These are phyloP conservation scores for Ariopsis seemanni DNA, from an alignment of 2,113 vertebrate species.

Conservation along the genomic window DNA sequence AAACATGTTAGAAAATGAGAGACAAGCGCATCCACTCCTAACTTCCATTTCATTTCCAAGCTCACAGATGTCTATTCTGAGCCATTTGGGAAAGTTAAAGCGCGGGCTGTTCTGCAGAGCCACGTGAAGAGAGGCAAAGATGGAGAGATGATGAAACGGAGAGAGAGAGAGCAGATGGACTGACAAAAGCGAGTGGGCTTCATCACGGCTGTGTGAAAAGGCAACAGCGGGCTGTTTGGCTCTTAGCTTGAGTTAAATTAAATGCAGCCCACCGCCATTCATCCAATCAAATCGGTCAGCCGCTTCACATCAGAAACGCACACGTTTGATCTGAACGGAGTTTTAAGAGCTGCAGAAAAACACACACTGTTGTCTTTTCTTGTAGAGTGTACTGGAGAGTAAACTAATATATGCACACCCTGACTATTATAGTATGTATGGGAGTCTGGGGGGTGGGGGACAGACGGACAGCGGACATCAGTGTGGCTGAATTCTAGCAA, in stretches of 20 bases:
- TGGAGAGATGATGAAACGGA: background rate
- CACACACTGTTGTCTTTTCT: background rate
- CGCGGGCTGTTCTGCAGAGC: constrained; percentile 45
- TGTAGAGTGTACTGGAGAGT: background rate
- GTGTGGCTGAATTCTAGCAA: background rate
- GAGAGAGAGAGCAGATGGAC: constrained; percentile 33
- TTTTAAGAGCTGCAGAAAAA: background rate
- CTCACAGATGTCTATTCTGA: constrained; percentile 20
- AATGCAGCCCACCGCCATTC: constrained; percentile 9
- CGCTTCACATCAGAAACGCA: background rate
- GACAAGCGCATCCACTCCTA: background rate
- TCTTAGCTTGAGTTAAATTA: constrained; percentile 40
- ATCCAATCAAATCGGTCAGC: background rate
- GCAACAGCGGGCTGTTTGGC: constrained; percentile 38
- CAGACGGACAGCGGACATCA: background rate
- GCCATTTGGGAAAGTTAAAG: constrained; percentile 5
- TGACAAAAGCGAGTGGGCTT: constrained; percentile 51
- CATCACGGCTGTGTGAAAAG: constrained; percentile 33
- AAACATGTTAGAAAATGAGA: constrained; percentile 13
- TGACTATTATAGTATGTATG: background rate
- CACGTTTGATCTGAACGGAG: background rate
- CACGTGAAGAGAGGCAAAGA: constrained; percentile 58
- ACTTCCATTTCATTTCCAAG: constrained; percentile 6
- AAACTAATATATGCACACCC: background rate
- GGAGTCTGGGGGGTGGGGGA: background rate